Percentiles rank a stretch among this genome's conserved stretches.
These are phyloP conservation scores for Polyploca ridens DNA, from an alignment of 2,888 invertebrate genomes.

Conservation along the genomic window DNA sequence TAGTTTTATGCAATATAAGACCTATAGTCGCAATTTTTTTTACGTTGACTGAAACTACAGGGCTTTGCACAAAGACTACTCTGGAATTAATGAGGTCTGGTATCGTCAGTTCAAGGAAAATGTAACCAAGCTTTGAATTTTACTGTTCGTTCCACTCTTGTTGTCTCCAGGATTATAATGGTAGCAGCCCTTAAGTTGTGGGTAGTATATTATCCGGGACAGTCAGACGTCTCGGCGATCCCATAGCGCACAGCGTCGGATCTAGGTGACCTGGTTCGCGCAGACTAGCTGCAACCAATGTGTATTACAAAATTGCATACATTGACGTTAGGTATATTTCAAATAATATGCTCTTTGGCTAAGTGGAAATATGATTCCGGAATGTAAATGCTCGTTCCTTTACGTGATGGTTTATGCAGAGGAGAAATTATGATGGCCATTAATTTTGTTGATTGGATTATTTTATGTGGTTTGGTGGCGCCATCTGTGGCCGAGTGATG, in stretches of 20 bases:
- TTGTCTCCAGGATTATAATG: constrained; percentile 1
- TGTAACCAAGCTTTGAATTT: too few relatives aligned
- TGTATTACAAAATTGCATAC: constrained; percentile 63
- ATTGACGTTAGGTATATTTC: constrained; percentile 32
- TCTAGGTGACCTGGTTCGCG: constrained; percentile 60
- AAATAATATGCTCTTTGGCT: constrained; percentile 21
- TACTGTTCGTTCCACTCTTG: too few relatives aligned
- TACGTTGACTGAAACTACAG: too few relatives aligned
- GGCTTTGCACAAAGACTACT: too few relatives aligned
- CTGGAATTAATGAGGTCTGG: too few relatives aligned
- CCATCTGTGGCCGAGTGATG: not conserved
- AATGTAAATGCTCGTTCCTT: constrained; percentile 1
- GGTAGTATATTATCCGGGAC: constrained; percentile 23
- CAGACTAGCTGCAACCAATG: constrained; percentile 48
- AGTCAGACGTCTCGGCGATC: constrained; percentile 25
- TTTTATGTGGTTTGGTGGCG: not conserved
- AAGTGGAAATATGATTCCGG: not conserved
- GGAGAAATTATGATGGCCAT: not conserved
- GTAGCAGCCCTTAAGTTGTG: constrained; percentile 8
- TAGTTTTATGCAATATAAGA: not conserved
- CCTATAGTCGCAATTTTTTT: too few relatives aligned
- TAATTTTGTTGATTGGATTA: constrained; percentile 4
- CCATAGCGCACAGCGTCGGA: constrained; percentile 26
- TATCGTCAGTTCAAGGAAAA: too few relatives aligned
- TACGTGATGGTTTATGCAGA: not conserved